Base-by-base conservation (phyloP, 2,113 vertebrate species). In the Lipophrys pholis region DNA sequence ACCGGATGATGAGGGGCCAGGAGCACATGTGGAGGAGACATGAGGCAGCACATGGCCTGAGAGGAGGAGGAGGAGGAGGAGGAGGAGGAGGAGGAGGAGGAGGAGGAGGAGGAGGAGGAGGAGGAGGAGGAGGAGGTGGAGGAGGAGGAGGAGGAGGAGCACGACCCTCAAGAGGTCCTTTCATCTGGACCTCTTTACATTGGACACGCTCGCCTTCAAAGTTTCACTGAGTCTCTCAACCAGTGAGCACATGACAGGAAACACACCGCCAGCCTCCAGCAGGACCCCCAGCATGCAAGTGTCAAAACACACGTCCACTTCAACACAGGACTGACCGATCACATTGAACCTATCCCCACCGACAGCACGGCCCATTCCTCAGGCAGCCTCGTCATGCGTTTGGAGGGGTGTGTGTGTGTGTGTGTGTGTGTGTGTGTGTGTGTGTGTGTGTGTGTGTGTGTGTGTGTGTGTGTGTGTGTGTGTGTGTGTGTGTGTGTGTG, bases 111-210 rank as follows among this genome's bases (percentile, higher is more conserved):
- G 48, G 35, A 50, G 35, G 73, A 76, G 0, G 1, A 49, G 73
- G 48, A 72, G 73, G 74, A 73, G 30, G 67, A 51, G 36, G 73
- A 76, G 0, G 48, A 73, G 73, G 74, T 69, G 55, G 49, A 45
- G 52, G 35, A 69, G 55, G 49, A 45, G 52, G 35, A 69, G 55
- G 49, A 45, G 52, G 48, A 73, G 73, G 74, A 51, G 38, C 50
- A 1, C 8, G 8, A 51, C 57, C 77, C 67, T 76, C 51, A 57
- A 61, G 65, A 70, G 72, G 65, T 76, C 74, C 67, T 76, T 65
- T 85, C 79, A 81, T 73, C 21, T 59, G 69, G 54, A 73, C 45
- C 30, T 73, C 73, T 88, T 87, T 76, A 83, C 67, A 46, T 78
- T 82, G 72, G 56, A 73, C 69, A 60, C 68, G 0, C 82, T 78